Base-by-base conservation (phyloP, 2,113 vertebrate species). In the Ceyx cyanopectus region DNA sequence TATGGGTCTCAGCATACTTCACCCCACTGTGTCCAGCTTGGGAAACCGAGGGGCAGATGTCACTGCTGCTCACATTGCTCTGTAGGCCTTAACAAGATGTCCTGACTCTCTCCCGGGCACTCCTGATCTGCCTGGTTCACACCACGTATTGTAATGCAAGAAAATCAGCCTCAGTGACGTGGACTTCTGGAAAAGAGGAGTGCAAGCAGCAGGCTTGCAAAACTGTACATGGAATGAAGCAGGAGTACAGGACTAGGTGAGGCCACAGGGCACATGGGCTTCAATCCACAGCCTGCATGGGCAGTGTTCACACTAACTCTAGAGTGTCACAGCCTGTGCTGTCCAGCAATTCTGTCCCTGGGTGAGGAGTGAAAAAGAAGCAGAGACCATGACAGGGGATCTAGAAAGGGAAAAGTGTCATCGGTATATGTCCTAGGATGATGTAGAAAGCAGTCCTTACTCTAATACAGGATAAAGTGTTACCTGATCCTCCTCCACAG, bases 261-360 rank as follows among this genome's bases (percentile, higher is more conserved):
- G 30, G 8, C 6, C 29, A 18, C 40, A 1, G 0, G n/a, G 22
- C 45, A 17, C 22, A 9, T 10, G 6, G 46, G 60, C 32, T 61
- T 46, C 41, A 29, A 43, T 45, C 56, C 78, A 24, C 41, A 26
- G 24, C 54, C 48, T 27, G 14, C 26, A 9, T 2, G 0, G 32
- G 9, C n/a, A 79, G 56, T 34, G 37, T 66, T 20, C 29, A 2
- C 1, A 1, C 18, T 27, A 13, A 15, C 46, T 37, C 21, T 30
- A 19, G 22, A 14, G 3, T 5, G 0, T n/a, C 54, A 29, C 30
- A 69, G 61, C 26, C 54, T 0, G 1, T 1, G 1, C 66, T n/a
- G 6, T 2, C 22, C 18, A 8, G 51, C 66, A 66, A 22, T 46
- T 18, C 58, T 54, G 58, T n/a, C 40, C 69, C 30, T 30, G 60